Conservation (phyloP, 2,797 vertebrate species). For the Fistularia commersonii region DNA sequence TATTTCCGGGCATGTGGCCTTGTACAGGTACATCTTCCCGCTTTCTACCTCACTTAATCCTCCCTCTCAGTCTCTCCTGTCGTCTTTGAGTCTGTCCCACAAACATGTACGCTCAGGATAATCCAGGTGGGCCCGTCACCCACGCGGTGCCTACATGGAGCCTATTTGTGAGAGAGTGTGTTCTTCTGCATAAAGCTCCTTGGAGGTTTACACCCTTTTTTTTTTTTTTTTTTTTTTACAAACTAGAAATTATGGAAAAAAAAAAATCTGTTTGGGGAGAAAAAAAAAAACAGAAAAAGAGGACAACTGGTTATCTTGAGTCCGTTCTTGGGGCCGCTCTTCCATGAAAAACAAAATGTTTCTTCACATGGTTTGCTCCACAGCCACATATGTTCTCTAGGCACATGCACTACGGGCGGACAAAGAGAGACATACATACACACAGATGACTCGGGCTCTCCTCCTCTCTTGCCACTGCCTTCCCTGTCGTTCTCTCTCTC, state of each 20-base stretch:
- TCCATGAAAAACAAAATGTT: slow-evolving; percentile 1
- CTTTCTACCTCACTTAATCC: slow-evolving; percentile 42
- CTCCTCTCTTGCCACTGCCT: slow-evolving; percentile 7
- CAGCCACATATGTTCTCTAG: slow-evolving; percentile 53
- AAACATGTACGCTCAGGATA: slow-evolving; percentile 54
- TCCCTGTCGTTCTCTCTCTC: slow-evolving; percentile 9
- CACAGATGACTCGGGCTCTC: slow-evolving; percentile 21
- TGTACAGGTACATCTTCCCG: slow-evolving; percentile 85
- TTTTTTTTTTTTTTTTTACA: background rate
- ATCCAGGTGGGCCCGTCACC: slow-evolving; percentile 65
- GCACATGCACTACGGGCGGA: slow-evolving; percentile 32
- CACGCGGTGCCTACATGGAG: slow-evolving; percentile 30
- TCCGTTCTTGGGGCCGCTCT: background rate
- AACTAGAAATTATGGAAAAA: too few relatives aligned
- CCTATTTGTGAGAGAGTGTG: slow-evolving; percentile 18
- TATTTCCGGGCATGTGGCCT: slow-evolving; percentile 80
- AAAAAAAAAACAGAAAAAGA: background rate
- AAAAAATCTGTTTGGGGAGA: background rate
- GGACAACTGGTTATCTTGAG: too few relatives aligned
- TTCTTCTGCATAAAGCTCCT: slow-evolving; percentile 19
- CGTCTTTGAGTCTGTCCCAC: slow-evolving; percentile 44
- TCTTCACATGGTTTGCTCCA: slow-evolving; percentile 45
- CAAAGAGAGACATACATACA: slow-evolving; percentile 23
- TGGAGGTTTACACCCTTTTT: slow-evolving; percentile 7
- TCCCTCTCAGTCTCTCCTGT: slow-evolving; percentile 49